Conservation (phyloP, 1,140 invertebrate species). For the Charaxes varanes region DNA sequence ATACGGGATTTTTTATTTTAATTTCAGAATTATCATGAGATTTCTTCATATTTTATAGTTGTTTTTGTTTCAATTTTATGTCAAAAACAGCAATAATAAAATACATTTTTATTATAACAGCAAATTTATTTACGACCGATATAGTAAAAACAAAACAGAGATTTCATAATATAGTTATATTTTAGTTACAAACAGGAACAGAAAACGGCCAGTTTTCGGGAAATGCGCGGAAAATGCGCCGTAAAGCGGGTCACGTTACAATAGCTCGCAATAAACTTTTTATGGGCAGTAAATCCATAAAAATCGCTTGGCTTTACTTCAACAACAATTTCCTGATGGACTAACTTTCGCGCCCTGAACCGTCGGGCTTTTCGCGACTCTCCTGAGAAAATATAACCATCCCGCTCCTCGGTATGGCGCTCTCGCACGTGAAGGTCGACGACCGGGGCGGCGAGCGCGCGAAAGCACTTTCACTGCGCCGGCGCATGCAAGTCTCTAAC, state of each 20-base stretch:
- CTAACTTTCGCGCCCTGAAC: conserved; percentile 55
- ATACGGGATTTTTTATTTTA: no score
- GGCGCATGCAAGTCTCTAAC: conserved; percentile 45
- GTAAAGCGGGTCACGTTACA: conserved; percentile 22
- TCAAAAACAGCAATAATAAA: no score
- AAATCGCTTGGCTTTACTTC: conserved; percentile 54
- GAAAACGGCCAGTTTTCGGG: conserved; percentile 21
- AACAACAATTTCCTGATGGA: conserved; percentile 52
- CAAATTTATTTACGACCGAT: not conserved
- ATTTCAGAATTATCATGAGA: no score
- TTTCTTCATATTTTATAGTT: no score
- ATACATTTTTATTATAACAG: not conserved
- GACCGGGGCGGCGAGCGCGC: conserved; percentile 64
- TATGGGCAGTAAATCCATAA: conserved; percentile 50
- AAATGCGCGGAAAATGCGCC: conserved; percentile 26
- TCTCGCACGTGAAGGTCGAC: conserved; percentile 46
- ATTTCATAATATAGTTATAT: not conserved
- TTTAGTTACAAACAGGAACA: not conserved
- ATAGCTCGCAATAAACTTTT: conserved; percentile 41
- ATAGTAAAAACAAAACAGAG: not conserved
- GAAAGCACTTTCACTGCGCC: conserved; percentile 71
- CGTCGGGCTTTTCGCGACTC: conserved; percentile 48
- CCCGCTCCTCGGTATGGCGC: conserved; percentile 34
- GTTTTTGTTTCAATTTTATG: no score
- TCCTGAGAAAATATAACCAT: conserved; percentile 46